phyloP scores from a whole-genome alignment of 1,140 invertebrate genomes.

The Magallana ariakensis region DNA sequence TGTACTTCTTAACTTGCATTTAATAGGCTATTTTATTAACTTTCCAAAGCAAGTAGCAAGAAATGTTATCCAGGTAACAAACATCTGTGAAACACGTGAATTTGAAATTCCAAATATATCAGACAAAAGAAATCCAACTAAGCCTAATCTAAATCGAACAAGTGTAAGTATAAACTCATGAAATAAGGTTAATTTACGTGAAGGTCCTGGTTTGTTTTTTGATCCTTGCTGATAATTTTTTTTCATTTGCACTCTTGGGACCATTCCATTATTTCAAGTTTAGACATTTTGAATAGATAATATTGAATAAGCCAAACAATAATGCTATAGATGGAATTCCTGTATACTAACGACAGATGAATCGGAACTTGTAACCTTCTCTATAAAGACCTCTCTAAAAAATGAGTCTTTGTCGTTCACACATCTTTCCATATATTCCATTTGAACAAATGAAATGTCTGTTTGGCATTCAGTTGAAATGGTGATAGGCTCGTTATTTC shows the following conservation, averaged over 20 bases:
- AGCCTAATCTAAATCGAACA: constrained; percentile 20
- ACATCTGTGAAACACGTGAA: constrained; percentile 31
- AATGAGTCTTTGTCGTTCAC: not conserved
- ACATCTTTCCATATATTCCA: not conserved
- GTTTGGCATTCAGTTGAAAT: not conserved
- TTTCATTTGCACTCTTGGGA: constrained; percentile 10
- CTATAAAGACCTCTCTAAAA: constrained; percentile 3
- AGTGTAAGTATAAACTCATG: constrained; percentile 30
- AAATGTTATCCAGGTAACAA: constrained; percentile 47
- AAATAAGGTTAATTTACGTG: constrained; percentile 9
- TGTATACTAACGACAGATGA: not conserved
- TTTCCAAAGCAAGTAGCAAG: not conserved
- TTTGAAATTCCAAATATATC: constrained; percentile 43
- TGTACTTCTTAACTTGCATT: constrained; percentile 34
- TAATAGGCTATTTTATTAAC: constrained; percentile 28
- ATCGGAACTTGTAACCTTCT: constrained; percentile 1
- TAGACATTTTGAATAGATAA: not conserved
- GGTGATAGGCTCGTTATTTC: not conserved
- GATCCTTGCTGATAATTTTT: not conserved
- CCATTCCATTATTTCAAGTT: constrained; percentile 45
- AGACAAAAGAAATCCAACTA: constrained; percentile 2
- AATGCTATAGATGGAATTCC: not conserved
- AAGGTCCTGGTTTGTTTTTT: constrained; percentile 1
- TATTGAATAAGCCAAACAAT: not conserved
- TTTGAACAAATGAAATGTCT: not conserved